Evolutionary conservation across 2,113 vertebrate species (phyloP).

Genomic region (Archocentrus centrarchus): DNA sequence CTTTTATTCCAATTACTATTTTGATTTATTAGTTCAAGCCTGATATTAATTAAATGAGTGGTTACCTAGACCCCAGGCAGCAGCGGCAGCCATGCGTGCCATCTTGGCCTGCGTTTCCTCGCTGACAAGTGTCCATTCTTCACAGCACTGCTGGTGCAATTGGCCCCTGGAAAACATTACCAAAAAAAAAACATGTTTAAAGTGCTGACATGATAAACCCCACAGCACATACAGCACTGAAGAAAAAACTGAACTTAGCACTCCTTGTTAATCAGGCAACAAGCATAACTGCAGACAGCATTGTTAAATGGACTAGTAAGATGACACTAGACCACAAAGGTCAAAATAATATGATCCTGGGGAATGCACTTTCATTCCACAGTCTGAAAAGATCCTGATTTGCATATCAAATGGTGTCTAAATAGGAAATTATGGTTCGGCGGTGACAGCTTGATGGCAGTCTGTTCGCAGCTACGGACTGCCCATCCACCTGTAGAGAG

Average conservation of each 20-base stretch:
- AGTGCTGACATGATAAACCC: background rate
- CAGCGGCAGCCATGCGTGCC: constrained; percentile 99
- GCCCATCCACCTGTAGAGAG: background rate
- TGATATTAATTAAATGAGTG: background rate
- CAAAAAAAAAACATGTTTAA: background rate
- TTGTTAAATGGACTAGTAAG: background rate
- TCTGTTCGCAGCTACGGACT: background rate
- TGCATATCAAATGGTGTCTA: background rate
- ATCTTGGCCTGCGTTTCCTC: constrained; percentile 98
- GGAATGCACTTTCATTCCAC: background rate
- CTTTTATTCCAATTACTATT: too few species aligned
- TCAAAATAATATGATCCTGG: background rate
- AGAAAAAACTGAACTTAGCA: background rate
- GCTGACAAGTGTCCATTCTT: constrained; percentile 96
- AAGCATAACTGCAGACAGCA: background rate
- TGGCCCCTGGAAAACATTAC: constrained; percentile 87
- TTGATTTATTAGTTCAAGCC: background rate
- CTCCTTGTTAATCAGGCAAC: background rate
- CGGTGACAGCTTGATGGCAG: background rate
- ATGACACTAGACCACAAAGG: background rate
- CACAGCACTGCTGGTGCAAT: constrained; percentile 98
- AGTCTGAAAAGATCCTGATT: background rate
- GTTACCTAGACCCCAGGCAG: constrained; percentile 97
- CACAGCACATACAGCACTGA: background rate
- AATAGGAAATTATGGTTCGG: background rate